A percentile compares a stretch with the other conserved stretches of the same genome.
phyloP scores from a whole-genome alignment of 2,888 invertebrate genomes.

The Steromphala cineraria region DNA sequence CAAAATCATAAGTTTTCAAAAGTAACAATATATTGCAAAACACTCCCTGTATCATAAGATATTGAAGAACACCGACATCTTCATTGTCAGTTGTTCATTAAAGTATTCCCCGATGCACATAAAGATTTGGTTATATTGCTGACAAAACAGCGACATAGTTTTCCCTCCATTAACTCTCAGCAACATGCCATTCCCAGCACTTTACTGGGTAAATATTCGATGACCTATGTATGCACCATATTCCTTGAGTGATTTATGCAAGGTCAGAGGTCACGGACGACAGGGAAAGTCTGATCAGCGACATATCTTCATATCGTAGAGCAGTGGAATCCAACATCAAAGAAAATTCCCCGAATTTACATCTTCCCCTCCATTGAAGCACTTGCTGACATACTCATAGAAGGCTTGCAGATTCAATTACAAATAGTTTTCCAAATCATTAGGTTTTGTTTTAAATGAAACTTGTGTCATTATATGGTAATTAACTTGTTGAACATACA shows the following conservation, averaged over 20 bases:
- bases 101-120: no score
- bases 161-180: no score
- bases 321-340: background rate
- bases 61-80: no score
- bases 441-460: conserved; percentile 18
- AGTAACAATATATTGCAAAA: no score
- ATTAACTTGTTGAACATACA: background rate
- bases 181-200: background rate
- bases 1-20: no score
- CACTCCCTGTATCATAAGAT: no score
- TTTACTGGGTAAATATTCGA: background rate
- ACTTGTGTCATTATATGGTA: conserved; percentile 13
- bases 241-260: background rate
- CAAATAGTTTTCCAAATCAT: conserved; percentile 17
- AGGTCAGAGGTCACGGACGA: background rate
- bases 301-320: background rate
- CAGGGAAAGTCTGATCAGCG: background rate
- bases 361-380: background rate
- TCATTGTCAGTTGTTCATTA: no score
- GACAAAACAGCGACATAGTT: no score
- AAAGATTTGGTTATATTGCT: no score
- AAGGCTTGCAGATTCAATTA: conserved; percentile 1
- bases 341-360: background rate
- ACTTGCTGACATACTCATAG: background rate
- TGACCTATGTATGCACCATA: background rate